A percentile compares a stretch with the other conserved stretches of the same genome.
Evolutionary conservation across 2,888 invertebrate species (phyloP).

Genomic region (Rhaphigaster nebulosa): DNA sequence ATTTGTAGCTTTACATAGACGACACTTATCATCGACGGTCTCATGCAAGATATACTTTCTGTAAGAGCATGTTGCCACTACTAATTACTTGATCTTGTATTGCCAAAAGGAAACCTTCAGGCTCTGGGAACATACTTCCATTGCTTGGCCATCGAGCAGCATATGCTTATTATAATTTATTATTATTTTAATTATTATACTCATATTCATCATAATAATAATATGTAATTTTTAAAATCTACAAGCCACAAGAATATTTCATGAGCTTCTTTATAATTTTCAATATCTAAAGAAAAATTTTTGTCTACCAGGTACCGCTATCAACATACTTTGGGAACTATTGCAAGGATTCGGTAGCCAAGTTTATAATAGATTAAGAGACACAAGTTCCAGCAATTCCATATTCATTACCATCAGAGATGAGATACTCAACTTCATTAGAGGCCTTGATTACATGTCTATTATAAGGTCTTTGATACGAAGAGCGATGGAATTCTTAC

Average conservation of each 20-base stretch:
- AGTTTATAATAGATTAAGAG: background rate
- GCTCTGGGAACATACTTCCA: too few relatives aligned
- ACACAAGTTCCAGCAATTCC: background rate
- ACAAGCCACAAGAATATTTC: background rate
- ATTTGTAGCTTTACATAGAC: too few relatives aligned
- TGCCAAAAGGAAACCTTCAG: too few relatives aligned
- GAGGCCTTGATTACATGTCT: background rate
- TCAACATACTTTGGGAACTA: slow-evolving; percentile 12
- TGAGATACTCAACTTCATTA: background rate
- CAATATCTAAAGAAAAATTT: background rate
- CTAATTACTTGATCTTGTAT: too few relatives aligned
- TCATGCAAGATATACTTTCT: too few relatives aligned
- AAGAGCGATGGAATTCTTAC: slow-evolving; percentile 4
- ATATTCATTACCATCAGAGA: slow-evolving; percentile 18
- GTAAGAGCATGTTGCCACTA: too few relatives aligned
- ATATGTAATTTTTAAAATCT: too few relatives aligned
- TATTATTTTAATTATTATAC: too few relatives aligned
- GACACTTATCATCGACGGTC: too few relatives aligned
- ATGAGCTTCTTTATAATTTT: background rate
- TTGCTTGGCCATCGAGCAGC: too few relatives aligned
- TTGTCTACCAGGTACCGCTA: background rate
- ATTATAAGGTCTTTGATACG: slow-evolving; percentile 23
- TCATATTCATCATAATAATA: too few relatives aligned
- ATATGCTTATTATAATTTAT: too few relatives aligned
- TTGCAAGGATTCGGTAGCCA: background rate